phyloP scores from a whole-genome alignment of 2,888 invertebrate species.

The Drosophila incognita region DNA sequence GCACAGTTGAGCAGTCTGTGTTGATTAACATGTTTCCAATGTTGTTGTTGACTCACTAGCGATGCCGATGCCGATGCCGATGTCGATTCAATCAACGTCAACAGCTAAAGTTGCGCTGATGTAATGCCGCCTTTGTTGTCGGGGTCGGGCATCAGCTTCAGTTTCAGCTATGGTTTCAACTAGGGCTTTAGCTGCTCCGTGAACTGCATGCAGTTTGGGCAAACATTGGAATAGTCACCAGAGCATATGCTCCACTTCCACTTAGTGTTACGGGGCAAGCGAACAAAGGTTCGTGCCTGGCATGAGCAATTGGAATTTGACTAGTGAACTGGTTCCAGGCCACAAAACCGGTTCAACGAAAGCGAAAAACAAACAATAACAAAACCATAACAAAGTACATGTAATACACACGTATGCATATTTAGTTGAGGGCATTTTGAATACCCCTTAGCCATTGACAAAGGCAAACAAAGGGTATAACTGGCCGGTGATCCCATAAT shows the following conservation, averaged over 20 bases:
- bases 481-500: not conserved
- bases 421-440: conserved; percentile 21
- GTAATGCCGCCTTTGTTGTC: conserved; percentile 72
- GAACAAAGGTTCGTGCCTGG: conserved; percentile 53
- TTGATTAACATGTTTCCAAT: conserved; percentile 59
- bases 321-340: conserved; percentile 58
- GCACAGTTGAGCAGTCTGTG: conserved; percentile 18
- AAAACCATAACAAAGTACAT: conserved; percentile 46
- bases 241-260: conserved; percentile 39
- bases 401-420: conserved; percentile 20
- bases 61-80: conserved; percentile 11
- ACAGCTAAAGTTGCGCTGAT: conserved; percentile 57
- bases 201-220: conserved; percentile 31
- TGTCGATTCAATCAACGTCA: conserved; percentile 60
- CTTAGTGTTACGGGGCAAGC: conserved; percentile 17
- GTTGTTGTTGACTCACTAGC: conserved; percentile 44
- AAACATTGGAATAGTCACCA: conserved; percentile 32
- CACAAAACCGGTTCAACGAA: conserved; percentile 64
- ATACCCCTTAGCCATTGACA: not conserved
- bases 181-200: not conserved
- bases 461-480: not conserved
- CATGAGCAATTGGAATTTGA: conserved; percentile 56
- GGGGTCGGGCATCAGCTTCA: conserved; percentile 50
- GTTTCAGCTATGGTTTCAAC: not conserved
- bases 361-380: conserved; percentile 46